phyloP scores from a whole-genome alignment of 2,113 vertebrate species.

The Fregetta grallaria region DNA sequence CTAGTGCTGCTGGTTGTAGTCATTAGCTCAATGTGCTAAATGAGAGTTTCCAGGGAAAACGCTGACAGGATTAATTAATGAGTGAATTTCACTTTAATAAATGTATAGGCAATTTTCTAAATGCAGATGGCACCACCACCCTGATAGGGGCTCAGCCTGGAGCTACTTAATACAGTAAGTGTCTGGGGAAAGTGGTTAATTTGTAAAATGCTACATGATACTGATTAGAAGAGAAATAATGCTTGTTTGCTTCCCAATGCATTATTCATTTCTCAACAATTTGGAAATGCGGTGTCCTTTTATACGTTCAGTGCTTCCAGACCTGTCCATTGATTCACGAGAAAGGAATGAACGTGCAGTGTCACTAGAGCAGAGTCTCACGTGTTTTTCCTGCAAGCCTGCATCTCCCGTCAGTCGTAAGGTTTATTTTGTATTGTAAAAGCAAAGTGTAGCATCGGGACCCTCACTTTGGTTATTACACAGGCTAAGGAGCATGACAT shows the following conservation, averaged over 20 bases:
- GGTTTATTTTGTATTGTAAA: neutral
- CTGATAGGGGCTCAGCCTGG: constrained; percentile 83
- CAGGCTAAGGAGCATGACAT: neutral
- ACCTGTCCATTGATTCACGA: neutral
- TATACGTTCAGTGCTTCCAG: neutral
- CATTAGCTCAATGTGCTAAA: constrained; percentile 88
- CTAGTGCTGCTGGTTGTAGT: constrained; percentile 73
- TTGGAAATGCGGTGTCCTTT: neutral
- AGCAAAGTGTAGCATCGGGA: neutral
- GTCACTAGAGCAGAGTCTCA: neutral
- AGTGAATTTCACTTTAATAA: constrained; percentile 96
- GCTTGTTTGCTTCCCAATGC: constrained; percentile 59
- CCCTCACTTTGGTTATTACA: neutral
- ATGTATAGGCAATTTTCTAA: constrained; percentile 93
- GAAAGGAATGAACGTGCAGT: neutral
- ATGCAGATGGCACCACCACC: constrained; percentile 88
- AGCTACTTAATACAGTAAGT: constrained; percentile 90
- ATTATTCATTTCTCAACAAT: constrained; percentile 51
- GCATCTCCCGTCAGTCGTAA: neutral
- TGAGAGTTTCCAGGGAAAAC: constrained; percentile 85
- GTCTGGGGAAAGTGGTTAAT: constrained; percentile 94
- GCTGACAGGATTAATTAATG: constrained; percentile 89
- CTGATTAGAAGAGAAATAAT: constrained; percentile 72
- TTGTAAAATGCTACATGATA: constrained; percentile 87
- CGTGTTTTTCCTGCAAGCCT: neutral